phyloP scores from a whole-genome alignment of 1,140 invertebrate genomes.

The Trichogramma pretiosum region DNA sequence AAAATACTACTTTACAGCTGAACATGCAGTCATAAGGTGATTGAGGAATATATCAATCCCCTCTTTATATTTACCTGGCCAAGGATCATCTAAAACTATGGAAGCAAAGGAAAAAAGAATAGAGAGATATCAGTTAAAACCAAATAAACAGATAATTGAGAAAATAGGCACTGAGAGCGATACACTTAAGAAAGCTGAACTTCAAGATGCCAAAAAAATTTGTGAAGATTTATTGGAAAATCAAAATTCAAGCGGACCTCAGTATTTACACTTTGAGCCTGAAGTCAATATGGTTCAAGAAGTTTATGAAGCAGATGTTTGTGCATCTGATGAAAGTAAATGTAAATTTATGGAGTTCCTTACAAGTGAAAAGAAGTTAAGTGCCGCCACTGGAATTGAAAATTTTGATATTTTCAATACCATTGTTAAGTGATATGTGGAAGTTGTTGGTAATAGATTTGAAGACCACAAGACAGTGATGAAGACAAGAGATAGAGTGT shows the following conservation, averaged over 20 bases:
- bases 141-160: background rate
- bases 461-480: background rate
- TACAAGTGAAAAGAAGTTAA: constrained; percentile 6
- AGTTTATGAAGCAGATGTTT: constrained; percentile 2
- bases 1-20: background rate
- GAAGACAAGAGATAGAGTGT: constrained; percentile 5
- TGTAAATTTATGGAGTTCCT: constrained; percentile 8
- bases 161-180: background rate
- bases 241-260: background rate
- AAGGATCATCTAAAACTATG: background rate
- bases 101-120: background rate
- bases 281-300: background rate
- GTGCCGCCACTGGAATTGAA: constrained; percentile 11
- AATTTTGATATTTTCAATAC: constrained; percentile 7
- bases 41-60: background rate
- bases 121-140: background rate
- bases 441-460: background rate
- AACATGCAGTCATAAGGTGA: background rate
- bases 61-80: background rate
- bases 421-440: constrained; percentile 2
- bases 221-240: background rate
- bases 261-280: background rate
- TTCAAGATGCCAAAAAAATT: background rate
- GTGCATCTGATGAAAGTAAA: background rate
- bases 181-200: background rate